Conservation (phyloP, 2,888 invertebrate genomes). For the Muscina levida region DNA sequence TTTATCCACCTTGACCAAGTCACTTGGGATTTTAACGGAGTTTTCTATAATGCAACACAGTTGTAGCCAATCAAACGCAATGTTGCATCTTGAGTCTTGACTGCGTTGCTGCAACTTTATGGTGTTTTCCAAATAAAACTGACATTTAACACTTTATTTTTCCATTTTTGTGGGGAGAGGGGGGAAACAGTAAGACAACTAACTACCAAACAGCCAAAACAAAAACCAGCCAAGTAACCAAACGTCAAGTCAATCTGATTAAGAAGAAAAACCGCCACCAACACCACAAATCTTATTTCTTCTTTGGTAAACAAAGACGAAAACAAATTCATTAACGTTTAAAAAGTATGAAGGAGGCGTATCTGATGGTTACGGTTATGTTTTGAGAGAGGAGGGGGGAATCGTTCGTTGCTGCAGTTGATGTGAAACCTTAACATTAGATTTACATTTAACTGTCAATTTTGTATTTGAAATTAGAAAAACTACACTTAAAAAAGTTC, state of each 20-base stretch:
- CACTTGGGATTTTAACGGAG: no score
- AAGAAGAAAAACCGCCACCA: conserved; percentile 2
- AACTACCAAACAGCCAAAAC: no score
- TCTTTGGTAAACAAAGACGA: background rate
- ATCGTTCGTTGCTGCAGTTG: background rate
- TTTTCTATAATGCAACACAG: no score
- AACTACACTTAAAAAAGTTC: background rate
- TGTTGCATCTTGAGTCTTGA: no score
- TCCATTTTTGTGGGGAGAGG: background rate
- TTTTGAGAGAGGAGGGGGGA: background rate
- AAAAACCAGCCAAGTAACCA: no score
- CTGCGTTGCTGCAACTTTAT: background rate
- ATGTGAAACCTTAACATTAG: conserved; percentile 25
- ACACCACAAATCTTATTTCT: background rate
- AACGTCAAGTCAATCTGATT: conserved; percentile 1
- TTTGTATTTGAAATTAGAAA: background rate
- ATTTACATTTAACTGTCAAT: conserved; percentile 32
- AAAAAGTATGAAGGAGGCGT: background rate
- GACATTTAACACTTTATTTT: conserved; percentile 55
- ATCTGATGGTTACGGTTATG: background rate
- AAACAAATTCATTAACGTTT: background rate
- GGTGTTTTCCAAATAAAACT: conserved; percentile 50
- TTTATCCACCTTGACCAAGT: no score
- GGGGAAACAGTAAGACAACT: background rate
- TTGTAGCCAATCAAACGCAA: no score